Base-by-base conservation (phyloP, 2,113 vertebrate species). In the Echinops telfairi region DNA sequence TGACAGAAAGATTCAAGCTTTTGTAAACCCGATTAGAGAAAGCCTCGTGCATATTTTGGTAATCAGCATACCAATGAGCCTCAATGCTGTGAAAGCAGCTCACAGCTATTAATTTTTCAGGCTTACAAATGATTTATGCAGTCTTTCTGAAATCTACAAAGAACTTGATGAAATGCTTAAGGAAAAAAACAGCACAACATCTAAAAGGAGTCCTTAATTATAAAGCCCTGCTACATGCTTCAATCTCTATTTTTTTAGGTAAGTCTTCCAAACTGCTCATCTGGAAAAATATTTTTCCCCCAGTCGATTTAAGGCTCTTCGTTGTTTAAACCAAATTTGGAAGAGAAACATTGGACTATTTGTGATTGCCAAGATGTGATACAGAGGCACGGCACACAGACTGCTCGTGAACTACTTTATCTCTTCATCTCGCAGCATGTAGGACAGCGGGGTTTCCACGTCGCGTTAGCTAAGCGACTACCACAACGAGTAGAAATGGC, bases 131-230 rank as follows among this genome's bases (percentile, higher is more conserved):
- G 70, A 94, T 90, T 97, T 94, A 85, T 89, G 86, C 90, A 91
- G 70, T 94, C 23, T n/a, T 97, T 96, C 86, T 88, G 90, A 88
- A 33, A 40, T 95, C 83, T 96, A 75, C 79, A 78, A 96, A 92
- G 87, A 94, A 96, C 73, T 66, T 90, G 78, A 86, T 92, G 91
- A 96, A 96, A 96, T 43, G 36, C 94, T 92, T 90, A 93, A 97
- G 94, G 29, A 79, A 33, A 92, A 0, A 25, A 79, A 62, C 31
- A 83, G 36, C 91, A 0, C 0, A 22, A 79, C 57, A 71, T 85
- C 70, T 87, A 87, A 95, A 90, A 95, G 58, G 89, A 96, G 82
- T 92, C 62, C 89, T 95, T 89, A 70, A 96, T 92, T 84, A 95
- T 90, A 81, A 92, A 93, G 85, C 47, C 80, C 86, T 97, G 47